Percentiles rank a stretch among this genome's conserved stretches.
phyloP scores from a whole-genome alignment of 2,888 invertebrate species.

The Leptopterna dolabrata region DNA sequence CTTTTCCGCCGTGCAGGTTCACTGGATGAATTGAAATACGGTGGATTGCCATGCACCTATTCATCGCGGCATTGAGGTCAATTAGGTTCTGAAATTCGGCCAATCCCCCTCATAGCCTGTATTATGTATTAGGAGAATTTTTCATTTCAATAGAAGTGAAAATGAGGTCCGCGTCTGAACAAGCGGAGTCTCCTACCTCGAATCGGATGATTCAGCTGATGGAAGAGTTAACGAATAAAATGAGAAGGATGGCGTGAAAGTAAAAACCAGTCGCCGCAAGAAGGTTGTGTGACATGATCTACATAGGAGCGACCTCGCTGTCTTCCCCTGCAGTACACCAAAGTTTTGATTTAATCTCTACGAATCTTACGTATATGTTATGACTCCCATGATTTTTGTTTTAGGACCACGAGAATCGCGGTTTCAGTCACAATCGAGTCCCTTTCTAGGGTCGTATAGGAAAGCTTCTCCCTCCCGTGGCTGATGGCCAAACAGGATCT shows the following conservation, averaged over 20 bases:
- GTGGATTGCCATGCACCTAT: not conserved
- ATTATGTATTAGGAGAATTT: not conserved
- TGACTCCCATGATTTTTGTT: too few relatives aligned
- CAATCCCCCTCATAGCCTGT: not conserved
- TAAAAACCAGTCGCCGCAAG: not conserved
- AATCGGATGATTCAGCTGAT: not conserved
- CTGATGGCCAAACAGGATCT: slow-evolving; percentile 22
- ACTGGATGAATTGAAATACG: not conserved
- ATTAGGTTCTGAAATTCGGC: not conserved
- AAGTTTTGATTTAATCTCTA: not conserved
- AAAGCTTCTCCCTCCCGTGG: not conserved
- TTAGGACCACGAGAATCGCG: too few relatives aligned
- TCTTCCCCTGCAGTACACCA: not conserved
- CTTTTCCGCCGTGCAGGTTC: too few relatives aligned
- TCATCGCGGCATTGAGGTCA: not conserved
- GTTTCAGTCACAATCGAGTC: too few relatives aligned
- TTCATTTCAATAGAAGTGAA: not conserved
- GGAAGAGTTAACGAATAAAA: slow-evolving; percentile 2
- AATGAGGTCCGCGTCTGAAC: not conserved
- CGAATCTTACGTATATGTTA: too few relatives aligned
- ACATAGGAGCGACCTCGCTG: not conserved
- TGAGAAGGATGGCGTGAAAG: slow-evolving; percentile 6
- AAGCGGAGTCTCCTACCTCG: not conserved
- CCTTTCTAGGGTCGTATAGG: not conserved
- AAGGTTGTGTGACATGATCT: slow-evolving; percentile 11